Evolutionary conservation across 2,888 invertebrate genomes (phyloP).

Genomic region (Keiferia lycopersicella): DNA sequence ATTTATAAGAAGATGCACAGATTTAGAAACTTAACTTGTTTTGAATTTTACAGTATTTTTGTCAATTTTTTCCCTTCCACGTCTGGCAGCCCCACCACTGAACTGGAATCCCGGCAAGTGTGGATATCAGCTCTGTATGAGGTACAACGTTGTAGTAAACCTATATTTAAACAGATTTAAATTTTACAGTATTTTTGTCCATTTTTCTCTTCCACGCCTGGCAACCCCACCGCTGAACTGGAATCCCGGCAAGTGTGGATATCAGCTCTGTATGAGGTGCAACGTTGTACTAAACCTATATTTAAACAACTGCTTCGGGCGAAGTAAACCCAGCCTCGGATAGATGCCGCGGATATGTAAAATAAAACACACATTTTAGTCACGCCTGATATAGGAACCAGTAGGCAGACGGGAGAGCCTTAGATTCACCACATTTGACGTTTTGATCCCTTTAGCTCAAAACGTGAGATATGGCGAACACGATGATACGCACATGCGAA

Average conservation of each 20-base stretch:
- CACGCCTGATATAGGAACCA: too few species aligned
- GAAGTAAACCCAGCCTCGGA: background rate
- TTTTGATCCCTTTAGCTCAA: too few species aligned
- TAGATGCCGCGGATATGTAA: background rate
- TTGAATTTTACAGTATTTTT: too few species aligned
- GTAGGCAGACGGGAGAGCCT: too few species aligned
- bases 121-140: background rate
- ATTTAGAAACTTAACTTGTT: too few species aligned
- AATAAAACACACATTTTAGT: background rate
- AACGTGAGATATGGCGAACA: too few species aligned
- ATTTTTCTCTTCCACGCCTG: conserved; percentile 39
- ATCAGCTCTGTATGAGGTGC: background rate
- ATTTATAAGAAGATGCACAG: too few species aligned
- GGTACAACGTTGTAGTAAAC: background rate
- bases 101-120: conserved; percentile 12
- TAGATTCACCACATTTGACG: too few species aligned
- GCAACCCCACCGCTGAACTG: conserved; percentile 44
- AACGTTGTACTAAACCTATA: conserved; percentile 1
- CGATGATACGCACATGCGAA: too few species aligned
- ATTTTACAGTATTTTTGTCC: too few species aligned
- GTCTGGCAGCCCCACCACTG: conserved; percentile 50
- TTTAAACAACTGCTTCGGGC: background rate
- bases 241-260: conserved; percentile 5
- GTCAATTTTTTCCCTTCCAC: conserved; percentile 24
- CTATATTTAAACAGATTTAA: too few species aligned